Conservation (phyloP, 2,113 vertebrate species). For the Rousettus leschenaultii region DNA sequence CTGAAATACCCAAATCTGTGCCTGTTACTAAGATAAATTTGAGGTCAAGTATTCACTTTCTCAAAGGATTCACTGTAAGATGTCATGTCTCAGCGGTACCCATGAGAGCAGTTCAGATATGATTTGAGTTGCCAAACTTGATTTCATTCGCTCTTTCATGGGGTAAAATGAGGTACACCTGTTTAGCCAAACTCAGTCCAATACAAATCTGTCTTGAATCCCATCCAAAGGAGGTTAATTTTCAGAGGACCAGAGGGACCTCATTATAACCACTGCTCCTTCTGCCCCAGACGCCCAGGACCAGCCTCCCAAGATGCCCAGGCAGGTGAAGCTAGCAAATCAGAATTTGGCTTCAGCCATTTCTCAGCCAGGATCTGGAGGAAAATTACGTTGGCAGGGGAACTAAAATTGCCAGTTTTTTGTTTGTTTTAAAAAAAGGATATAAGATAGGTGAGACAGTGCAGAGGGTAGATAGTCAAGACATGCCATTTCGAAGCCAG, state of each 20-base stretch:
- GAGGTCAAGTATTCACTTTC: not conserved
- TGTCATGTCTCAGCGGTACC: not conserved
- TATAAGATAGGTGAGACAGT: not conserved
- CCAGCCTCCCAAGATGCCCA: not conserved
- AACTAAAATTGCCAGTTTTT: conserved; percentile 20
- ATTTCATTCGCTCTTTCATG: not conserved
- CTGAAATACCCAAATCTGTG: not conserved
- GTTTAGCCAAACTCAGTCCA: not conserved
- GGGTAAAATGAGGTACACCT: not conserved
- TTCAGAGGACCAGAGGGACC: conserved; percentile 51
- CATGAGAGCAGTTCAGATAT: not conserved
- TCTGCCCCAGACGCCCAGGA: not conserved
- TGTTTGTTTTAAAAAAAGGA: not conserved
- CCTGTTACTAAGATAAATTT: not conserved
- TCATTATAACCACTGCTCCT: conserved; percentile 31
- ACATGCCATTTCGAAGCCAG: not conserved
- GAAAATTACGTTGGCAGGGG: not conserved
- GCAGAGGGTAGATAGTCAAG: not conserved
- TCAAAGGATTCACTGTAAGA: not conserved
- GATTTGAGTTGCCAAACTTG: not conserved
- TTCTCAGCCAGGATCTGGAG: not conserved
- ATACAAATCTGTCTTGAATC: conserved; percentile 40
- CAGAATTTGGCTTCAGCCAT: not conserved
- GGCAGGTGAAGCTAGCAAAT: not conserved
- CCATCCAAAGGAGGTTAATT: conserved; percentile 31